Conservation (phyloP, 2,113 vertebrate species). For the Nannobrachium achirus region DNA sequence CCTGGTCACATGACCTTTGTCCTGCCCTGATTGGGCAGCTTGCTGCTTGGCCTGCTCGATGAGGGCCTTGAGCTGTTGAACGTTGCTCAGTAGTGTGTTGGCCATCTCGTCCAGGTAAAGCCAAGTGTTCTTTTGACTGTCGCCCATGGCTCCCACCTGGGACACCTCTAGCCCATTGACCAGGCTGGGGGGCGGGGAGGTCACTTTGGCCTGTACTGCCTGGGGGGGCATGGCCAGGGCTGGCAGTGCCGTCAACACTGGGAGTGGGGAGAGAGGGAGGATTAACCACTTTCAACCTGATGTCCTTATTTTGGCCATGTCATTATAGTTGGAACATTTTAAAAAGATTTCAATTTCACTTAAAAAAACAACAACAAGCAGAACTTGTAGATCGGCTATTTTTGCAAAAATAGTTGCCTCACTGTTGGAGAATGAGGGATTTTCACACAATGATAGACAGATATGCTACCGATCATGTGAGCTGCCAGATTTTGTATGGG, state of each 20-base stretch:
- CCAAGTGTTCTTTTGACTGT: constrained; percentile 85
- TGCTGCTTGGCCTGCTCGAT: constrained; percentile 90
- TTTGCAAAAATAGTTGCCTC: no score
- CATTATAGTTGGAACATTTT: no score
- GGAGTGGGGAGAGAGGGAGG: neutral
- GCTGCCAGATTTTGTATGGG: no score
- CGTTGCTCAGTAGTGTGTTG: constrained; percentile 88
- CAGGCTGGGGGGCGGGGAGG: constrained; percentile 52
- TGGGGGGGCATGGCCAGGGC: constrained; percentile 87
- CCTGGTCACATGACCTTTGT: constrained; percentile 79
- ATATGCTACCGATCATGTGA: no score
- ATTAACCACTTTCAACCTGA: no score
- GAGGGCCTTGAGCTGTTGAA: constrained; percentile 92
- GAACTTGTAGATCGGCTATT: no score
- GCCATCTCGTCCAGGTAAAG: constrained; percentile 93
- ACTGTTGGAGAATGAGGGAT: no score
- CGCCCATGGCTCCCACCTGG: constrained; percentile 19
- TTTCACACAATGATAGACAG: no score
- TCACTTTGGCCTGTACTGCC: constrained; percentile 83
- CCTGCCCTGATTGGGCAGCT: constrained; percentile 49
- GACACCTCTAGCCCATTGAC: constrained; percentile 84
- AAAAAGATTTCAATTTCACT: no score
- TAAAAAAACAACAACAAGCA: no score
- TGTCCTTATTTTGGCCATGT: no score
- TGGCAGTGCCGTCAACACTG: constrained; percentile 89